Evolutionary conservation across 1,140 invertebrate species (phyloP).

Genomic region (Pachyrhynchus sulphureomaculatus): DNA sequence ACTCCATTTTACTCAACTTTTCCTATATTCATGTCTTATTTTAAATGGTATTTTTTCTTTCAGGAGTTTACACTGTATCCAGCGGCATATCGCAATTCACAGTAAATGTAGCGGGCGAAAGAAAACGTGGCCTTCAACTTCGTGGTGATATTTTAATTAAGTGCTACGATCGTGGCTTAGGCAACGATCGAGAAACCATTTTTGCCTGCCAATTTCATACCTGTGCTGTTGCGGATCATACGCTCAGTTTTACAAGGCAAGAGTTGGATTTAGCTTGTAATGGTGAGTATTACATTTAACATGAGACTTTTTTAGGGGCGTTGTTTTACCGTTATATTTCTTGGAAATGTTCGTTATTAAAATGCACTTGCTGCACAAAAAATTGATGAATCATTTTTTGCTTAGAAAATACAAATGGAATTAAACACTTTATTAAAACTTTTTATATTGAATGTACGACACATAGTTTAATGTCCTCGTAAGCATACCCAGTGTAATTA

Average conservation of each 20-base stretch:
- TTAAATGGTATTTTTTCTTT: slow-evolving; percentile 29
- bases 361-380: no score
- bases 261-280: slow-evolving; percentile 83
- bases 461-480: no score
- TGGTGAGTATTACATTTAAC: slow-evolving; percentile 66
- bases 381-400: no score
- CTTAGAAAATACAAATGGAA: no score
- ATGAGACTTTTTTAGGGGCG: no score
- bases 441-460: no score
- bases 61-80: slow-evolving; percentile 71
- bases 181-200: slow-evolving; percentile 60
- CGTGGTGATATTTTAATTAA: slow-evolving; percentile 88
- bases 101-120: slow-evolving; percentile 64
- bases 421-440: no score
- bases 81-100: slow-evolving; percentile 65
- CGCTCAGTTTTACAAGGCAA: slow-evolving; percentile 78
- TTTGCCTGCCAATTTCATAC: slow-evolving; percentile 91
- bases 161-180: slow-evolving; percentile 73
- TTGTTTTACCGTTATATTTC: no score
- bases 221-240: slow-evolving; percentile 82
- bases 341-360: no score
- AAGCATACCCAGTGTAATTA: no score
- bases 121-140: slow-evolving; percentile 69
- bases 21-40: no score
- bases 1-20: no score